These are phyloP conservation scores for Gadopsis bispinosus DNA, from an alignment of 2,797 vertebrate genomes.

Conservation along the genomic window DNA sequence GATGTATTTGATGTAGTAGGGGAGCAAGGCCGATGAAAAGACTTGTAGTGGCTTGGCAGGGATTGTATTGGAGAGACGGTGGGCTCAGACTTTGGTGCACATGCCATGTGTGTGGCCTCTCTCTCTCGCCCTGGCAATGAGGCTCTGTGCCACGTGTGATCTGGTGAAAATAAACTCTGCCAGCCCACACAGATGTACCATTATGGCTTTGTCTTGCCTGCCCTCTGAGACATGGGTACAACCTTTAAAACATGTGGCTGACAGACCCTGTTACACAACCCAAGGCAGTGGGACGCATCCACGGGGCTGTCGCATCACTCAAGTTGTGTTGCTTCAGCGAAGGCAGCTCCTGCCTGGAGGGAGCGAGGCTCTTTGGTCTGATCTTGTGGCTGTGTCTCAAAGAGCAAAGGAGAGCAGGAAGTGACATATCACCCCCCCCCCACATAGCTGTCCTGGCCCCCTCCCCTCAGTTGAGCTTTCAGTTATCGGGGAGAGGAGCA, in stretches of 20 bases:
- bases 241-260: slow-evolving; percentile 73
- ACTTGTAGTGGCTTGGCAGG: slow-evolving; percentile 50
- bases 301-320: slow-evolving; percentile 56
- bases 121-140: slow-evolving; percentile 25
- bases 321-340: slow-evolving; percentile 48
- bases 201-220: slow-evolving; percentile 37
- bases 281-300: slow-evolving; percentile 33
- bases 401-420: slow-evolving; percentile 50
- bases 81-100: slow-evolving; percentile 40
- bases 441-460: slow-evolving; percentile 21
- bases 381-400: slow-evolving; percentile 56
- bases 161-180: slow-evolving; percentile 44
- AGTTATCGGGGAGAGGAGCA: slow-evolving; percentile 7
- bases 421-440: slow-evolving; percentile 55
- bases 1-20: slow-evolving; percentile 61
- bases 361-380: slow-evolving; percentile 33
- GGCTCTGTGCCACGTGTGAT: slow-evolving; percentile 42
- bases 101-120: slow-evolving; percentile 37
- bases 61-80: slow-evolving; percentile 44
- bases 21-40: slow-evolving; percentile 49
- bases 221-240: slow-evolving; percentile 47
- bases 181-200: slow-evolving; percentile 41
- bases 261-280: slow-evolving; percentile 71
- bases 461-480: slow-evolving; percentile 9
- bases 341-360: slow-evolving; percentile 58